These are phyloP conservation scores for Dendroctonus valens DNA, from an alignment of 1,140 invertebrate species.

Conservation along the genomic window DNA sequence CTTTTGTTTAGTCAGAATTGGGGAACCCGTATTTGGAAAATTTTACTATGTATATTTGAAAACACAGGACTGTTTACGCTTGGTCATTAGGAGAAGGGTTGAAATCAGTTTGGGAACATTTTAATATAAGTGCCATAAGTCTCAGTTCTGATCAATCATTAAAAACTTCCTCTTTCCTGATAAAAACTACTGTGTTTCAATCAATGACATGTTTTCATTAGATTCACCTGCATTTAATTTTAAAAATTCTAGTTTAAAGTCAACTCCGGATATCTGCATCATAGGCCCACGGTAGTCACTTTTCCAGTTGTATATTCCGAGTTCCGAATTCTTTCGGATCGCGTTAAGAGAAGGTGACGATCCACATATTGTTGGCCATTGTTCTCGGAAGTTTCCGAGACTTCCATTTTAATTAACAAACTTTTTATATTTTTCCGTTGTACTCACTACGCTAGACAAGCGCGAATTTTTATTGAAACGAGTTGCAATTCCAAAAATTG, in stretches of 20 bases:
- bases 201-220: too few species aligned
- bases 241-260: background rate
- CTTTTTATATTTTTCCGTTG: conserved; percentile 21
- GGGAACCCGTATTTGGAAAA: too few species aligned
- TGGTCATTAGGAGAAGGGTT: too few species aligned
- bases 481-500: conserved; percentile 2
- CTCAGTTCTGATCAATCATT: too few species aligned
- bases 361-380: conserved; percentile 35
- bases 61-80: too few species aligned
- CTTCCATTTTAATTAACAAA: conserved; percentile 29
- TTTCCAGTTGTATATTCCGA: conserved; percentile 12
- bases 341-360: conserved; percentile 31
- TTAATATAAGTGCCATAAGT: too few species aligned
- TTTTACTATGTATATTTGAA: too few species aligned
- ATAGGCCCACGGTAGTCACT: conserved; percentile 9
- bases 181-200: too few species aligned
- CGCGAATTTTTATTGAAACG: background rate
- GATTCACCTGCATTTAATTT: background rate
- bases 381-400: conserved; percentile 13
- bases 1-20: too few species aligned
- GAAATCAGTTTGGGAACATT: too few species aligned
- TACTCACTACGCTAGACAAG: background rate
- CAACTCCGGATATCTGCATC: background rate
- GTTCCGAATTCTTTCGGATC: conserved; percentile 12
- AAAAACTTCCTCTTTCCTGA: too few species aligned